A percentile compares a stretch with the other conserved stretches of the same genome.
These are phyloP conservation scores for Enteromius afrohamiltoni DNA, from an alignment of 2,797 vertebrate genomes.

Conservation along the genomic window DNA sequence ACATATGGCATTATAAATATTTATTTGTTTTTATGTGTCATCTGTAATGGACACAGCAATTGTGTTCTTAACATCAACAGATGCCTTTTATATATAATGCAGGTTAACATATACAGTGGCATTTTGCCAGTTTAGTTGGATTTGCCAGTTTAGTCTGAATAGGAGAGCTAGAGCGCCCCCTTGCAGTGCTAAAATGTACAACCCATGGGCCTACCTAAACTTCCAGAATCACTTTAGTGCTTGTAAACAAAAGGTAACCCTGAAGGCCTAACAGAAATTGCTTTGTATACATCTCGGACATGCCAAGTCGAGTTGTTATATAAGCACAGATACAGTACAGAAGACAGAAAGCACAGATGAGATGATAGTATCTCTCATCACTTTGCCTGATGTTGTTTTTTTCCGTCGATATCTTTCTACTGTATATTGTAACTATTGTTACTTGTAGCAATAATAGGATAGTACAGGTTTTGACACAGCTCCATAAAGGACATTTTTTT, in stretches of 20 bases:
- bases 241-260: slow-evolving; percentile 27
- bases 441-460: slow-evolving; percentile 60
- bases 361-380: neutral
- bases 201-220: slow-evolving; percentile 28
- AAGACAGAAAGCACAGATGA: neutral
- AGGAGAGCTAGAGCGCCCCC: slow-evolving; percentile 44
- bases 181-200: slow-evolving; percentile 21
- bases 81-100: neutral
- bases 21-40: neutral
- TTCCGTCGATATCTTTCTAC: neutral
- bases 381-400: neutral
- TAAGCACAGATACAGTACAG: neutral
- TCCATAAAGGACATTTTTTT: slow-evolving; percentile 93
- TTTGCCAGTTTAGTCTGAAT: slow-evolving; percentile 19
- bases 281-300: neutral
- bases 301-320: slow-evolving; percentile 11
- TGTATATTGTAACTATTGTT: slow-evolving; percentile 59
- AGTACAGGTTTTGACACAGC: slow-evolving; percentile 84
- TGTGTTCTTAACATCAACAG: neutral
- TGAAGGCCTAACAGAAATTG: neutral
- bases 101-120: slow-evolving; percentile 23
- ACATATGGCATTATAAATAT: neutral
- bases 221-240: slow-evolving; percentile 8
- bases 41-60: neutral
- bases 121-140: slow-evolving; percentile 24